A percentile compares a stretch with the other conserved stretches of the same genome.
phyloP scores from a whole-genome alignment of 2,113 vertebrate genomes.

The Chroicocephalus ridibundus region DNA sequence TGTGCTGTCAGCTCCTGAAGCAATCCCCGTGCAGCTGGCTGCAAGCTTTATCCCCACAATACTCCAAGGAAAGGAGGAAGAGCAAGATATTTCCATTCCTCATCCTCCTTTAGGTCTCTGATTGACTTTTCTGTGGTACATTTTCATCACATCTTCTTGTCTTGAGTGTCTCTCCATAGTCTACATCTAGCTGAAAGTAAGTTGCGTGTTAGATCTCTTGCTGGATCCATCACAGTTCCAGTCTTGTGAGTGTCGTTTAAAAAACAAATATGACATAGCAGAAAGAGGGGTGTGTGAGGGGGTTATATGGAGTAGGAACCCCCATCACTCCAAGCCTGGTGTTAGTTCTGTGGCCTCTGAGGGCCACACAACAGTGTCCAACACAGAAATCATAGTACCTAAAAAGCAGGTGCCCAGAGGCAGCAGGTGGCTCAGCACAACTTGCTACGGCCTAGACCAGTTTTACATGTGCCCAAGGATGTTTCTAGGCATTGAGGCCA shows the following conservation, averaged over 20 bases:
- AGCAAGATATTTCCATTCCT: background rate
- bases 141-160: background rate
- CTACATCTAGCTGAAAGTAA: background rate
- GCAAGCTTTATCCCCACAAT: background rate
- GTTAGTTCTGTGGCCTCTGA: background rate
- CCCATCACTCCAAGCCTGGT: background rate
- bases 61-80: background rate
- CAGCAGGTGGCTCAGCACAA: background rate
- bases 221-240: background rate
- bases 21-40: background rate
- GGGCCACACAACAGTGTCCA: too few relatives aligned
- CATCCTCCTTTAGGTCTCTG: background rate
- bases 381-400: background rate
- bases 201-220: background rate
- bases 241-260: background rate
- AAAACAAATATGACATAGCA: background rate
- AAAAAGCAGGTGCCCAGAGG: background rate
- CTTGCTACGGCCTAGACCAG: fast-evolving
- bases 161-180: background rate
- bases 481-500: background rate
- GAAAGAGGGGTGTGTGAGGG: background rate
- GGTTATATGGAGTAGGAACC: background rate
- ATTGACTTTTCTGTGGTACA: background rate
- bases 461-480: background rate
- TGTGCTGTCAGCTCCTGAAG: background rate